These are phyloP conservation scores for Rhynchotus rufescens DNA, from an alignment of 2,797 vertebrate species.

Conservation along the genomic window DNA sequence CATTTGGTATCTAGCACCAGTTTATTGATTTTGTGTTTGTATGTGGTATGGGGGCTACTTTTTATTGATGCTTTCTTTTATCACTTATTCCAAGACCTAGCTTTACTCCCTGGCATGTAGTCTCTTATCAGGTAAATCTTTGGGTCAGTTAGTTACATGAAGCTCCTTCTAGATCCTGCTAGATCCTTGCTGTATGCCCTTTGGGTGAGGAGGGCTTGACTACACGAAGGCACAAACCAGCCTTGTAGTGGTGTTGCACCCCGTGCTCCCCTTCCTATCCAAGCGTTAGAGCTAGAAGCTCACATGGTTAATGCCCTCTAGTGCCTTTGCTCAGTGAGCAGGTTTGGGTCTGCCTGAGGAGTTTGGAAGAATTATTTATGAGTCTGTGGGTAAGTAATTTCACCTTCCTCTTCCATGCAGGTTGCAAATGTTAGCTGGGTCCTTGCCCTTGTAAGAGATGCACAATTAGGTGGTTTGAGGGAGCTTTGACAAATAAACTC, in stretches of 20 bases:
- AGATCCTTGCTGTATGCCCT: not conserved
- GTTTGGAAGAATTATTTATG: not conserved
- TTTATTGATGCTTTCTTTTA: not conserved
- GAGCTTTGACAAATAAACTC: not conserved
- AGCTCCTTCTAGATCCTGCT: not conserved
- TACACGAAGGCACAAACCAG: too few species aligned
- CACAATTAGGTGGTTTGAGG: not conserved
- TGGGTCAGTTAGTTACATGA: not conserved
- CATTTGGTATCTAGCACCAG: too few species aligned
- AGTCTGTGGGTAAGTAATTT: not conserved
- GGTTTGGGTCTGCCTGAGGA: not conserved
- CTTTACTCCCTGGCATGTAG: not conserved
- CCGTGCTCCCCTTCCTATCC: not conserved
- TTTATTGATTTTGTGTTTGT: not conserved
- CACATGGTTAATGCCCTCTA: not conserved
- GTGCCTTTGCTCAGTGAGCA: not conserved
- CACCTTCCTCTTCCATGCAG: not conserved
- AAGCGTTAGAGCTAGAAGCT: not conserved
- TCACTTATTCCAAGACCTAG: not conserved
- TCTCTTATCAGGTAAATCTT: not conserved
- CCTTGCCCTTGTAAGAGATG: not conserved
- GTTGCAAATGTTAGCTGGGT: accelerated
- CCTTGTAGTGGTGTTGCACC: not conserved
- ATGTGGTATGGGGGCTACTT: too few species aligned
- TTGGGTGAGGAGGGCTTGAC: not conserved